A percentile compares a stretch with the other conserved stretches of the same genome.
Conservation (phyloP, 2,113 vertebrate genomes). For the Paratilapia polleni region DNA sequence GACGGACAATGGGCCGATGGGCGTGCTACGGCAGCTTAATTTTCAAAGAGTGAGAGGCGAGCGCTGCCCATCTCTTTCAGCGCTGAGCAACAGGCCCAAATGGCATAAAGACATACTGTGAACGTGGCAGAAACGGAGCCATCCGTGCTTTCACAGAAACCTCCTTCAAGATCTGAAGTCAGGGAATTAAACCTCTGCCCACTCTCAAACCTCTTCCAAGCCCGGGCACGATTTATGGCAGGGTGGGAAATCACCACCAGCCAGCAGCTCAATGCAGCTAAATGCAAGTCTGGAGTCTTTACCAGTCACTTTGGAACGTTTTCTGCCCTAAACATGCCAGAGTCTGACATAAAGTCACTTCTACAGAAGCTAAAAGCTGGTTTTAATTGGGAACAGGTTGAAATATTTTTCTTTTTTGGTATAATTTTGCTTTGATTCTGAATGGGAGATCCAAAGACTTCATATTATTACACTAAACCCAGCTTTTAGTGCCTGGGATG, state of each 20-base stretch:
- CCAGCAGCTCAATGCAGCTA: slow-evolving; percentile 6
- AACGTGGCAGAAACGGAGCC: slow-evolving; percentile 72
- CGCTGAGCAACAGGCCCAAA: slow-evolving; percentile 61
- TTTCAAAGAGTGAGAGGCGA: slow-evolving; percentile 70
- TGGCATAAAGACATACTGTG: slow-evolving; percentile 73
- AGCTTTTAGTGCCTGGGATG: background rate
- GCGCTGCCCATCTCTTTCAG: slow-evolving; percentile 71
- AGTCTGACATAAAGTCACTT: slow-evolving; percentile 5
- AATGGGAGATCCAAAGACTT: background rate
- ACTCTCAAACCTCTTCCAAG: background rate
- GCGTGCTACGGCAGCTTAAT: slow-evolving; percentile 74
- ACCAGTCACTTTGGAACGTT: background rate
- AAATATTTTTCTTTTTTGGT: background rate
- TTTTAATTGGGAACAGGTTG: background rate
- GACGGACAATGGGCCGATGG: slow-evolving; percentile 72
- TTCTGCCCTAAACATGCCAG: background rate
- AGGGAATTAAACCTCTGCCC: background rate
- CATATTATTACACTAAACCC: background rate
- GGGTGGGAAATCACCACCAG: background rate
- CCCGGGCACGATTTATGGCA: background rate
- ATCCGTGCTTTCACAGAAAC: slow-evolving; percentile 39
- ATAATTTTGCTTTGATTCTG: background rate
- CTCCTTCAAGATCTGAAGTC: background rate
- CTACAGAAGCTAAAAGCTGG: background rate
- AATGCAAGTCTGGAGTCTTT: slow-evolving; percentile 1